Conservation (phyloP, 2,113 vertebrate species). For the Embiotoca jacksoni region DNA sequence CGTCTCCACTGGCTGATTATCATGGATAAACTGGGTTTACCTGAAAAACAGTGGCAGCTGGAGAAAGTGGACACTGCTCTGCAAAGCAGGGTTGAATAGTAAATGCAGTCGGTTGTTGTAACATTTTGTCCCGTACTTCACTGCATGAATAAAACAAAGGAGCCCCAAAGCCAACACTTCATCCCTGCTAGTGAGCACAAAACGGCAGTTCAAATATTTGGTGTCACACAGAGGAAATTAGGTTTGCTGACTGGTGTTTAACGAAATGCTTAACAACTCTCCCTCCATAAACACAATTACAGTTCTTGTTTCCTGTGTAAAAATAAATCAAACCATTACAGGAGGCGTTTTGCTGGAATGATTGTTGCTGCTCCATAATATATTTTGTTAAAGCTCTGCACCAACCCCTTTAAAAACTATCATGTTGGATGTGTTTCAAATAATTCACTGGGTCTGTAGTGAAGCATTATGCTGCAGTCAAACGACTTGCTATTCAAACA, state of each 20-base stretch:
- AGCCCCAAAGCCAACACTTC: background rate
- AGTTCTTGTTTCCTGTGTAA: background rate
- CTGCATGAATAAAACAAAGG: constrained; percentile 37
- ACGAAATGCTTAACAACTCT: constrained; percentile 11
- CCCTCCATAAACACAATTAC: background rate
- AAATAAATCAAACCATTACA: background rate
- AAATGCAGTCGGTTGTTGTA: constrained; percentile 47
- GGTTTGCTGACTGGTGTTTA: constrained; percentile 16
- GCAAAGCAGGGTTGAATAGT: constrained; percentile 21
- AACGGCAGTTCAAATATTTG: constrained; percentile 21
- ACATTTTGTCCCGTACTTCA: constrained; percentile 38
- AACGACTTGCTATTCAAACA: background rate
- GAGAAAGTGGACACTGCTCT: constrained; percentile 45
- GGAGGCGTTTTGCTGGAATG: background rate
- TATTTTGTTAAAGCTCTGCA: constrained; percentile 14
- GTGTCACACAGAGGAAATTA: constrained; percentile 24
- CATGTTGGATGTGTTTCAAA: constrained; percentile 31
- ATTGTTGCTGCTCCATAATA: constrained; percentile 27
- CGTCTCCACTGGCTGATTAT: constrained; percentile 23
- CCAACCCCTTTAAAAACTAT: constrained; percentile 32
- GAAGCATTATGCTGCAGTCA: constrained; percentile 17
- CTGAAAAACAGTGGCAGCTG: constrained; percentile 65
- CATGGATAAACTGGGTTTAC: constrained; percentile 45
- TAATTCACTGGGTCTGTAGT: constrained; percentile 21
- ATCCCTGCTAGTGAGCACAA: background rate